A percentile compares a stretch with the other conserved stretches of the same genome.
Evolutionary conservation across 2,888 invertebrate genomes (phyloP).

Genomic region (Rambutsinella grinnellia): DNA sequence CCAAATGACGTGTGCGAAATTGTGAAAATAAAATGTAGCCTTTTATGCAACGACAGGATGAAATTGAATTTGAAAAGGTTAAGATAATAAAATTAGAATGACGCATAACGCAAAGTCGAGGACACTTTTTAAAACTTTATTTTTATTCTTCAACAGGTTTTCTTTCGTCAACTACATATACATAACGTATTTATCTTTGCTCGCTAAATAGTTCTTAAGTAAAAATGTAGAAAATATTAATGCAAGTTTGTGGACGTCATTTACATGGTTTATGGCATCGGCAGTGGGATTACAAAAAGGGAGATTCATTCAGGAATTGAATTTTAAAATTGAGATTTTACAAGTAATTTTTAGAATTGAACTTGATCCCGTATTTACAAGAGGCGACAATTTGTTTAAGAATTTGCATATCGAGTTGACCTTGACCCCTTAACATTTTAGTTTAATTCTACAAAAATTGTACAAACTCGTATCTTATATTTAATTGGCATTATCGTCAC

Average conservation of each 20-base stretch:
- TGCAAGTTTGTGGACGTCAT: not conserved
- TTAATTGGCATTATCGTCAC: slow-evolving; percentile 4
- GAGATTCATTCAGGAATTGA: too few species aligned
- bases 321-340: not conserved
- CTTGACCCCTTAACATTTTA: not conserved
- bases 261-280: slow-evolving; percentile 11
- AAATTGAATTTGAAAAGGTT: too few species aligned
- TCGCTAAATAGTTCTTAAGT: not conserved
- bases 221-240: not conserved
- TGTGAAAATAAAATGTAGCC: not conserved
- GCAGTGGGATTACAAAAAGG: not conserved
- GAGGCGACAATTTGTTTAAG: not conserved
- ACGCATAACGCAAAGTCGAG: not conserved
- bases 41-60: not conserved
- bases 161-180: too few species aligned
- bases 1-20: too few species aligned
- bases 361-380: not conserved
- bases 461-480: not conserved
- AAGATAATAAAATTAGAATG: not conserved
- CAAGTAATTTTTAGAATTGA: not conserved
- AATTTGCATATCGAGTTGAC: not conserved
- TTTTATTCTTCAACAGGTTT: not conserved
- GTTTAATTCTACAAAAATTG: not conserved
- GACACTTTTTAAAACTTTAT: not conserved
- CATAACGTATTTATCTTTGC: too few species aligned